Conservation (phyloP, 1,140 invertebrate species). For the Halesus radiatus region DNA sequence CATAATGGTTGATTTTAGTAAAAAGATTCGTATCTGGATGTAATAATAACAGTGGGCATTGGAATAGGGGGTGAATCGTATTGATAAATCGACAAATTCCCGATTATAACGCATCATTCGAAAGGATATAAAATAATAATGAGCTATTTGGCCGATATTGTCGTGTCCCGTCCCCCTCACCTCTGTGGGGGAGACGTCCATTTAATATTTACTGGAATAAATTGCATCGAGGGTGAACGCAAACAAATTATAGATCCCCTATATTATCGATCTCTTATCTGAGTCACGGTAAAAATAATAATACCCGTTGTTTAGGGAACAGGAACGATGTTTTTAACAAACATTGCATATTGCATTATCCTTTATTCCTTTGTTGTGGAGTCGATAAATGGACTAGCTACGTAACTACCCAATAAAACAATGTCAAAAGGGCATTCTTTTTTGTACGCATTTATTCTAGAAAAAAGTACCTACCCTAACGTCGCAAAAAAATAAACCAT, state of each 20-base stretch:
- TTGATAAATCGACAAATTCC: background rate
- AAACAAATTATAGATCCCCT: conserved; percentile 14
- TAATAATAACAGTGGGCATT: background rate
- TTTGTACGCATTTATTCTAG: no score
- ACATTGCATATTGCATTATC: no score
- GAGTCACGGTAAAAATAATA: conserved; percentile 10
- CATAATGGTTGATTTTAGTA: no score
- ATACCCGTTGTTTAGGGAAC: no score
- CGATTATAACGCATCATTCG: background rate
- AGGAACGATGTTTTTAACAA: no score
- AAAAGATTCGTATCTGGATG: background rate
- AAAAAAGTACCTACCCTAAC: no score
- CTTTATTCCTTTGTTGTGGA: no score
- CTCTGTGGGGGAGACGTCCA: background rate
- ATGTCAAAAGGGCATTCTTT: no score
- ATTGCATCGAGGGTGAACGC: conserved; percentile 25
- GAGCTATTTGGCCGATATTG: background rate
- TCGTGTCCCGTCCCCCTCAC: background rate
- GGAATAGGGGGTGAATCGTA: background rate
- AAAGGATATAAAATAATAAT: background rate
- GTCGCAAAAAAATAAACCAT: no score
- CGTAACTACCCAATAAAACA: no score
- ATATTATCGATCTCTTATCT: conserved; percentile 26
- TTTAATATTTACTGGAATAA: conserved; percentile 35
- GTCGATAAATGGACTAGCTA: no score